Base-by-base conservation (phyloP, 2,797 vertebrate species). In the Falco biarmicus region DNA sequence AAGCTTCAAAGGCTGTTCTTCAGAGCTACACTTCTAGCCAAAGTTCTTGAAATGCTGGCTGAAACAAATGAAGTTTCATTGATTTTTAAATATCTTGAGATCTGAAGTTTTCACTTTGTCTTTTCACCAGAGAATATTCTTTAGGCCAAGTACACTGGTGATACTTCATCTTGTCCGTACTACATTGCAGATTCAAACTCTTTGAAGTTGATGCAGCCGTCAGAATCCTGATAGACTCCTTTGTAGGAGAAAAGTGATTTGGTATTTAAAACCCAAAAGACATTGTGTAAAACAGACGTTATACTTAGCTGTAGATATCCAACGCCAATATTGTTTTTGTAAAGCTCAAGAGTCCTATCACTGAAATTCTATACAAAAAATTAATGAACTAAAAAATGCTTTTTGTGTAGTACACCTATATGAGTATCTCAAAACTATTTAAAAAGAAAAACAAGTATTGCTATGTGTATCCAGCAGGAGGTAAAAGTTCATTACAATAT, bases 131-230 rank as follows among this genome's bases (percentile, higher is more conserved):
- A 87, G 87, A 95, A 81, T 93, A 96, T 63, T 95, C 88, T 74
- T 93, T 73, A 96, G 82, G 87, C 66, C 54, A 95, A 75, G 85
- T 68, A 88, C 78, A 91, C 70, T 56, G 45, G 29, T 96, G 91
- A 91, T 80, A 94, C 87, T 98, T 98, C 95, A 61, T 96, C 97
- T 94, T 96, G 95, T 80, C 98, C 94, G 0, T 95, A 96, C 81
- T 97, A 97, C 96, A 98, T 93, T 93, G 98, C 97, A 39, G 89
- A 98, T 90, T 99, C 98, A 89, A 98, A 98, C 94, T 98, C 98
- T 98, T 98, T 98, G 97, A 98, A 99, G 98, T 98, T 98, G 81
- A 98, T 92, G 17, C 93, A 95, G 56, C 98, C 98, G 64, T 98
- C 98, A 24, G 98, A 98, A 95, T 99, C 98, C 77, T 94, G 98